Evolutionary conservation across 2,888 invertebrate genomes (phyloP).

Genomic region (Bombylius discolor): DNA sequence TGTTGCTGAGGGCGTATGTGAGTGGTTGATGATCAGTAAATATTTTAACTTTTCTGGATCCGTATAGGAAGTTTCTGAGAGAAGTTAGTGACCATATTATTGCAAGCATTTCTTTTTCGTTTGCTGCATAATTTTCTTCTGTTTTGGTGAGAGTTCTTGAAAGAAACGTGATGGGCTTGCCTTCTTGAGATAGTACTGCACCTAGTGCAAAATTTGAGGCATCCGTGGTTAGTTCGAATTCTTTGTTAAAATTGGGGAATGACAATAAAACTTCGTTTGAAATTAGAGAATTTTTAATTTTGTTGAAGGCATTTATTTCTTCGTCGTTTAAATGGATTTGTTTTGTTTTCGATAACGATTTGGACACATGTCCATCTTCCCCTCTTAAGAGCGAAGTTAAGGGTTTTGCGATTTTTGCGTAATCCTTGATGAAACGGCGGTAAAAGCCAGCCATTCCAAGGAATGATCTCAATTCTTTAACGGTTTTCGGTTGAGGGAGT

Average conservation of each 20-base stretch:
- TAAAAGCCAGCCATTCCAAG: slow-evolving; percentile 9
- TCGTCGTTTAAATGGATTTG: slow-evolving; percentile 2
- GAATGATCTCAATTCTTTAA: slow-evolving; percentile 6
- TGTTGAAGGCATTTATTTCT: slow-evolving; percentile 6
- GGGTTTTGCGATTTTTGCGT: slow-evolving; percentile 4
- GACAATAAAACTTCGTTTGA: slow-evolving; percentile 8
- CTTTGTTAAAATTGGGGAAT: slow-evolving; percentile 8
- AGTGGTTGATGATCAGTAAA: slow-evolving; percentile 14
- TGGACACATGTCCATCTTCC: slow-evolving; percentile 3
- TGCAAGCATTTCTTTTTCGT: slow-evolving; percentile 20
- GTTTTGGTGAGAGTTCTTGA: slow-evolving; percentile 20
- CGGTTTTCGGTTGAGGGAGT: slow-evolving; percentile 1
- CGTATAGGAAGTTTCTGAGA: neutral
- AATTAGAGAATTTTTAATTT: slow-evolving; percentile 7
- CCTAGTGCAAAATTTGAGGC: slow-evolving; percentile 22
- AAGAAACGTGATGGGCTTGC: slow-evolving; percentile 21
- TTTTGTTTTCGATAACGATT: slow-evolving; percentile 1
- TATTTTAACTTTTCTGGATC: neutral
- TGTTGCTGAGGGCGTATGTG: slow-evolving; percentile 15
- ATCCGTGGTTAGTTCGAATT: slow-evolving; percentile 20
- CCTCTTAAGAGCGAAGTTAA: slow-evolving; percentile 3
- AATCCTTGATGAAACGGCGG: slow-evolving; percentile 6
- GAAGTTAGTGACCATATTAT: slow-evolving; percentile 4
- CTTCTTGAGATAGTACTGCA: slow-evolving; percentile 20
- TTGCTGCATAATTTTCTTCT: slow-evolving; percentile 21